Percentiles rank a stretch among this genome's conserved stretches.
Conservation (phyloP, 2,888 invertebrate genomes). For the Ichneumoninae sp. region DNA sequence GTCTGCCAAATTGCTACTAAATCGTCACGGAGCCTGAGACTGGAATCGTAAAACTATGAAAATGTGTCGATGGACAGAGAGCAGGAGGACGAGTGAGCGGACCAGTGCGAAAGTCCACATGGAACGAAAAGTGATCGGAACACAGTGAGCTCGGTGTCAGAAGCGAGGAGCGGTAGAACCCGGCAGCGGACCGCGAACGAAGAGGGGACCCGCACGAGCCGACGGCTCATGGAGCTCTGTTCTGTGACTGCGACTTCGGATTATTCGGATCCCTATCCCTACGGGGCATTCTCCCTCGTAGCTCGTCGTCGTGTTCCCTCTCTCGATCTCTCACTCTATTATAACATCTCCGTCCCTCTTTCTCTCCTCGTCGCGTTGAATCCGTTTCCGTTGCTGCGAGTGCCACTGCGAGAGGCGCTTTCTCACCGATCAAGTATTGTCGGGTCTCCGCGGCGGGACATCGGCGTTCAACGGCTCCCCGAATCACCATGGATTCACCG, state of each 20-base stretch:
- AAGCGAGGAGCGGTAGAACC: conserved; percentile 10
- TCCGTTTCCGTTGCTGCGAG: conserved; percentile 82
- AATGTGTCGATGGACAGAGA: neutral
- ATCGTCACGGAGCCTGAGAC: neutral
- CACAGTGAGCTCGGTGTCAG: neutral
- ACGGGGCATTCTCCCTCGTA: conserved; percentile 73
- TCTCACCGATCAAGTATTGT: conserved; percentile 77
- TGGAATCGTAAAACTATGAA: neutral
- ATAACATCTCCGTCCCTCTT: conserved; percentile 74
- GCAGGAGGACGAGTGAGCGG: neutral
- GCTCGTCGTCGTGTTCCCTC: conserved; percentile 69
- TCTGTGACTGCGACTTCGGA: conserved; percentile 79
- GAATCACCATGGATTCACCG: neutral
- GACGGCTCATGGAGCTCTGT: conserved; percentile 81
- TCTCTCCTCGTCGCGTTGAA: conserved; percentile 79
- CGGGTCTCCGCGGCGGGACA: conserved; percentile 45
- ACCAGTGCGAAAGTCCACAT: neutral
- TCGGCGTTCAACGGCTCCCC: neutral
- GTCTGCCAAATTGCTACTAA: too few relatives aligned
- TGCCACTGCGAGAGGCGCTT: conserved; percentile 75
- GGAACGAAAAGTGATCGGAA: conserved; percentile 28
- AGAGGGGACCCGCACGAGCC: conserved; percentile 79
- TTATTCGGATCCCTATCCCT: conserved; percentile 82
- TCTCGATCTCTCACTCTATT: conserved; percentile 70
- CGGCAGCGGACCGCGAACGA: conserved; percentile 34